These are phyloP conservation scores for Lophochroa leadbeateri DNA, from an alignment of 2,113 vertebrate species.

Conservation along the genomic window DNA sequence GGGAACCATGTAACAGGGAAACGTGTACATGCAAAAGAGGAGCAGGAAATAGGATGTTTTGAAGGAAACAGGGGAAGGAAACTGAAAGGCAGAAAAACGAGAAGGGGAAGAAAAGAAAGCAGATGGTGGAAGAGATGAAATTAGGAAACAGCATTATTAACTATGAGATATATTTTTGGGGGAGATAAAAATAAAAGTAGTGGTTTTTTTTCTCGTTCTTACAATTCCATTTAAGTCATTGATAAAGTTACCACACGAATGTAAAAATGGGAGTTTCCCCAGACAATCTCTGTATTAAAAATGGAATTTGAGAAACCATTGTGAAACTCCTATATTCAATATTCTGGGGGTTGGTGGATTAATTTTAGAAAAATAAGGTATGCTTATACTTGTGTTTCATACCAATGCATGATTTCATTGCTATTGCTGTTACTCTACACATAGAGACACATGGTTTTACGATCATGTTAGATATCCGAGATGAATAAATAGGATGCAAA, in stretches of 20 bases:
- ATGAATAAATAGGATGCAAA: not conserved
- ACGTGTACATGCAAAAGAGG: not conserved
- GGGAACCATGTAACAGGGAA: not conserved
- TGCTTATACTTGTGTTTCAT: not conserved
- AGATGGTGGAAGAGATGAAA: not conserved
- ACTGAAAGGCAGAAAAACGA: not conserved
- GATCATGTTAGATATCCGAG: not conserved
- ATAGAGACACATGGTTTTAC: not conserved
- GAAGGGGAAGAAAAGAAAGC: not conserved
- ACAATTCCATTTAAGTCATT: not conserved
- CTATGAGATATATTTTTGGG: accelerated
- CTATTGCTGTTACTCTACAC: not conserved
- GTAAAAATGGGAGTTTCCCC: not conserved
- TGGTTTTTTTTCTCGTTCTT: not conserved
- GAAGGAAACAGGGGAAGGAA: conserved; percentile 28
- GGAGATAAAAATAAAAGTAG: not conserved
- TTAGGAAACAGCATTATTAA: not conserved
- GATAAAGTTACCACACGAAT: not conserved
- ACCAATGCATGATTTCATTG: not conserved
- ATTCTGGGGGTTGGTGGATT: not conserved
- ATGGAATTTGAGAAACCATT: not conserved
- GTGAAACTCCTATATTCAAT: not conserved
- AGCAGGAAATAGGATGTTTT: conserved; percentile 45
- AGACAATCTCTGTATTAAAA: not conserved
- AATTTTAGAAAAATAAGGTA: not conserved